A percentile compares a stretch with the other conserved stretches of the same genome.
phyloP scores from a whole-genome alignment of 2,888 invertebrate species.

The Microplitis deprimator region DNA sequence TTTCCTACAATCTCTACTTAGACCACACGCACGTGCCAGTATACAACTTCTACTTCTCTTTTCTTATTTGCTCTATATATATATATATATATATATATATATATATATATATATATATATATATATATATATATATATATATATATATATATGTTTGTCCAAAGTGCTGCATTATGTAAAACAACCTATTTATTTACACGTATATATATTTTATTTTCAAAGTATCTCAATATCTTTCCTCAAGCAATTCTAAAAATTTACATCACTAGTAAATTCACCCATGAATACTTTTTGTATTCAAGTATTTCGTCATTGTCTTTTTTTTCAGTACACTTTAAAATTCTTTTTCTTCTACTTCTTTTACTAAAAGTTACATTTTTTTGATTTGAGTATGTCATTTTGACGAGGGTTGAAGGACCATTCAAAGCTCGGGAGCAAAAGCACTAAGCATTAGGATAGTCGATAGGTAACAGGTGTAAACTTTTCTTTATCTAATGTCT shows the following conservation, averaged over 20 bases:
- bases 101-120: too few relatives aligned
- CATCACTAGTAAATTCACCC: background rate
- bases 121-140: too few relatives aligned
- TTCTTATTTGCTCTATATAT: background rate
- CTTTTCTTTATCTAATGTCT: constrained; percentile 23
- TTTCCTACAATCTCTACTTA: constrained; percentile 17
- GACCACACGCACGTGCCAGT: constrained; percentile 21
- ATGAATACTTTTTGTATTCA: background rate
- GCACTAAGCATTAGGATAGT: constrained; percentile 28
- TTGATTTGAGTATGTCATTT: constrained; percentile 29
- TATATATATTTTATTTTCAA: background rate
- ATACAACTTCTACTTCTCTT: constrained; percentile 9
- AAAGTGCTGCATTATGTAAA: background rate
- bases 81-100: too few relatives aligned
- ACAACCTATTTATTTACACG: background rate
- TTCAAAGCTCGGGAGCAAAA: constrained; percentile 29
- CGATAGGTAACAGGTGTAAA: constrained; percentile 37
- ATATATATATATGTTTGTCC: background rate
- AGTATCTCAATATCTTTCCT: background rate
- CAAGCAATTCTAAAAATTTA: background rate
- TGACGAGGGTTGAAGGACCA: constrained; percentile 37
- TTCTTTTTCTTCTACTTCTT: constrained; percentile 23
- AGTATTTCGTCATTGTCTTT: background rate
- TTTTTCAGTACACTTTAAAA: background rate
- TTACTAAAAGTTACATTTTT: constrained; percentile 26